Base-by-base conservation (phyloP, 2,888 invertebrate genomes). In the Stenodema calcarata region DNA sequence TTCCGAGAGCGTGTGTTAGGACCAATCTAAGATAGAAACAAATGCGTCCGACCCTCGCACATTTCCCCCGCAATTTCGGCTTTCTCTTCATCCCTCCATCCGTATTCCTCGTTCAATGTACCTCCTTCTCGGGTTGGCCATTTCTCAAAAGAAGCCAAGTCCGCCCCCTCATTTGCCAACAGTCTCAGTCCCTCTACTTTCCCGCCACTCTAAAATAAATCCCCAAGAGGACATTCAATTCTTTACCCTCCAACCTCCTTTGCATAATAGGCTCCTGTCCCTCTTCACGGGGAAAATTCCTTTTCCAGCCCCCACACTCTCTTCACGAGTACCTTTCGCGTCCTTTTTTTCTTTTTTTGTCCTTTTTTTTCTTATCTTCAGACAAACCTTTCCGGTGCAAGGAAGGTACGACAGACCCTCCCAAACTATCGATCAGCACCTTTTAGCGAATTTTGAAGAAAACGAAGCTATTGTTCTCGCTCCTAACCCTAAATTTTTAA, bases 111-210 rank as follows among this genome's bases (percentile, higher is more conserved):
- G 70, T 70, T 30, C 30, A 27, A 70, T 27, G 70, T 27, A 23
- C 12, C 28, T 70, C 73, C 73, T n/a, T 35, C 73, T 3, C 23
- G 2, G 27, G n/a, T 73, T 82, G 82, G 82, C 82, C 82, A 82
- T 82, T 82, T 82, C 82, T 82, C 82, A 82, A 69, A 69, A 69
- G 69, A 69, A 82, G 18, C 23, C 62, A 30, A 44, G 82, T 81
- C 82, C 82, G 82, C 82, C 82, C 81, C 82, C 69, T 82, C 82
- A 82, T 82, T 81, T 82, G 82, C 82, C 82, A 80, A 80, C 73
- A 73, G 73, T 41, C 73, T 35, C 73, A 14, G 35, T 18, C 14
- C 35, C 73, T 62, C 47, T 4, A 47, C 47, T 11, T 3, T 11
- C 69, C 81, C 41, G 41, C 28, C 35, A 69, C 23, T 62, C 62